Conservation (phyloP, 2,113 vertebrate genomes). For the Sprattus sprattus region DNA sequence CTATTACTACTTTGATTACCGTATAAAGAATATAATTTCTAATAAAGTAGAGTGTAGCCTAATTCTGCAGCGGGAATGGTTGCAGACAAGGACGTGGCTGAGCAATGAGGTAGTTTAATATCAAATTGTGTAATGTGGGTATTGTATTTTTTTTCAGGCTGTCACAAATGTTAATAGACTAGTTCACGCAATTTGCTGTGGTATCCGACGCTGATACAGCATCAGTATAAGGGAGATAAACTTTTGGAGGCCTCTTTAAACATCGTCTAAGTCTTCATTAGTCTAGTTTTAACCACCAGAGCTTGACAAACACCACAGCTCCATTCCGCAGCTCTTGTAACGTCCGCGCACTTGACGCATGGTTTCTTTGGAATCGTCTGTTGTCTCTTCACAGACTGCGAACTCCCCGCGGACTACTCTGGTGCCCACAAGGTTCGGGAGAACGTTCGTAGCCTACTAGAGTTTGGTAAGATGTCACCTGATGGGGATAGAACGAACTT, state of each 20-base stretch:
- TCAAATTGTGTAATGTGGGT: too few relatives aligned
- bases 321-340: not conserved
- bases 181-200: not conserved
- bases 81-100: too few relatives aligned
- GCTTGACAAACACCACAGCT: constrained; percentile 10
- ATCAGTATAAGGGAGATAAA: not conserved
- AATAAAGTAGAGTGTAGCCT: too few relatives aligned
- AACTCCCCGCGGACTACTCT: constrained; percentile 11
- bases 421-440: constrained; percentile 31
- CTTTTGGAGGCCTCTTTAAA: not conserved
- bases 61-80: too few relatives aligned
- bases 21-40: not conserved
- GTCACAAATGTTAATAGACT: too few relatives aligned
- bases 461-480: constrained; percentile 88
- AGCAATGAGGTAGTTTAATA: too few relatives aligned
- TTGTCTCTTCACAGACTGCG: constrained; percentile 11
- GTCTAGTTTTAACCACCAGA: constrained; percentile 8
- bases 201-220: not conserved
- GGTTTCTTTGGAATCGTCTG: constrained; percentile 5
- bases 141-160: too few relatives aligned
- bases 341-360: not conserved
- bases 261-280: not conserved
- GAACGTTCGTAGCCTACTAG: constrained; percentile 69
- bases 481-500: constrained; percentile 88
- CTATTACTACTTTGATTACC: too few relatives aligned